A percentile compares a stretch with the other conserved stretches of the same genome.
phyloP scores from a whole-genome alignment of 2,888 invertebrate species.

The Sphaerophoria taeniata region DNA sequence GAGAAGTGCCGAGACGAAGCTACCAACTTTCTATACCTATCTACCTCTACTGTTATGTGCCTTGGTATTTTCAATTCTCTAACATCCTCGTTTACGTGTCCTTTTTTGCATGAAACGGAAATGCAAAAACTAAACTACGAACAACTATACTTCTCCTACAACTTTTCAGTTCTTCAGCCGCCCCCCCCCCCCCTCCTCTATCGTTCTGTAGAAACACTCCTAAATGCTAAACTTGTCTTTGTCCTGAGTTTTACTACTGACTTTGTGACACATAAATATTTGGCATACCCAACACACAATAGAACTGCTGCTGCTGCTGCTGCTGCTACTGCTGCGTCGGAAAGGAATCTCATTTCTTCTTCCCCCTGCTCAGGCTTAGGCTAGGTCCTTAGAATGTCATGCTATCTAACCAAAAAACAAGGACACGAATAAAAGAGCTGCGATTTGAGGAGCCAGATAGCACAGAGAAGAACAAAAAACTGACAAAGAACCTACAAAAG shows the following conservation, averaged over 20 bases:
- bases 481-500: conserved; percentile 5
- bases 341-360: conserved; percentile 53
- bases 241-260: conserved; percentile 77
- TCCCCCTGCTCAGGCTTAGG: neutral
- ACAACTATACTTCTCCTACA: conserved; percentile 4
- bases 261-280: conserved; percentile 82
- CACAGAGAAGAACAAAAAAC: neutral
- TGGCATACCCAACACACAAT: conserved; percentile 70
- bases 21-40: neutral
- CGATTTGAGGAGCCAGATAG: conserved; percentile 23
- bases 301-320: conserved; percentile 35
- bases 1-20: conserved; percentile 32
- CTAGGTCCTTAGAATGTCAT: conserved; percentile 67
- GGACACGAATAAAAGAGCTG: conserved; percentile 51
- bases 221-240: conserved; percentile 29
- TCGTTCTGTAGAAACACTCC: too few relatives aligned
- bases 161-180: conserved; percentile 5
- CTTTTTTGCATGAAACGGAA: neutral
- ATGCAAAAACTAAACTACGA: conserved; percentile 49
- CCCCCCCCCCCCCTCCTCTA: neutral
- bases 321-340: conserved; percentile 40
- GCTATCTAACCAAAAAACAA: conserved; percentile 69
- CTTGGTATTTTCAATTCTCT: conserved; percentile 31
- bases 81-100: conserved; percentile 14
- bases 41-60: too few relatives aligned